Conservation (phyloP, 2,888 invertebrate species). For the Notodonta dromedarius region DNA sequence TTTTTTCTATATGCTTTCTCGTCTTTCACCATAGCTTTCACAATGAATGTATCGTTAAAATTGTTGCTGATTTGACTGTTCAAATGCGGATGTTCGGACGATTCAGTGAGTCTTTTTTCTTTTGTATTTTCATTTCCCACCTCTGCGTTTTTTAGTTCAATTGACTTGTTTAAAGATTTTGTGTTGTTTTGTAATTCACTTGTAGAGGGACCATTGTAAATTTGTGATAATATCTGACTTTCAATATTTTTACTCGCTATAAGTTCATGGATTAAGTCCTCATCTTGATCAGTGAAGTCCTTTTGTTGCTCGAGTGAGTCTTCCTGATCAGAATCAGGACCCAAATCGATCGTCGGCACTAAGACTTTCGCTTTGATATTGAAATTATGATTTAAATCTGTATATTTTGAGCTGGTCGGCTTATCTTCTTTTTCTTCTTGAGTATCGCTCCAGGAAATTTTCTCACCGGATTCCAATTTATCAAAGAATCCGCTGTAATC, state of each 20-base stretch:
- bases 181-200: background rate
- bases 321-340: conserved; percentile 23
- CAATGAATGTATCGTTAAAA: conserved; percentile 8
- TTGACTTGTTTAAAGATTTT: background rate
- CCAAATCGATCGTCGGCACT: conserved; percentile 12
- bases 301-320: conserved; percentile 17
- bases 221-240: conserved; percentile 6
- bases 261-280: conserved; percentile 14
- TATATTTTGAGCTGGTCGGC: background rate
- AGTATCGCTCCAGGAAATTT: conserved; percentile 18
- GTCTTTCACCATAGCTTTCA: conserved; percentile 36
- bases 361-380: conserved; percentile 17
- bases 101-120: background rate
- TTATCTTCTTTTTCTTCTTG: background rate
- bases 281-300: background rate
- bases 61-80: conserved; percentile 9
- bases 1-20: conserved; percentile 45
- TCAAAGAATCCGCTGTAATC: conserved; percentile 19
- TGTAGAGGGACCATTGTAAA: background rate
- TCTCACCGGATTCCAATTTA: conserved; percentile 22
- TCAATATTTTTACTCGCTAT: conserved; percentile 17
- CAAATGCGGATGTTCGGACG: background rate
- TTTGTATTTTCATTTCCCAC: background rate
- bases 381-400: background rate
- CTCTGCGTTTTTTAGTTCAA: background rate